Conservation (phyloP, 2,888 invertebrate genomes). For the Timandra comae region DNA sequence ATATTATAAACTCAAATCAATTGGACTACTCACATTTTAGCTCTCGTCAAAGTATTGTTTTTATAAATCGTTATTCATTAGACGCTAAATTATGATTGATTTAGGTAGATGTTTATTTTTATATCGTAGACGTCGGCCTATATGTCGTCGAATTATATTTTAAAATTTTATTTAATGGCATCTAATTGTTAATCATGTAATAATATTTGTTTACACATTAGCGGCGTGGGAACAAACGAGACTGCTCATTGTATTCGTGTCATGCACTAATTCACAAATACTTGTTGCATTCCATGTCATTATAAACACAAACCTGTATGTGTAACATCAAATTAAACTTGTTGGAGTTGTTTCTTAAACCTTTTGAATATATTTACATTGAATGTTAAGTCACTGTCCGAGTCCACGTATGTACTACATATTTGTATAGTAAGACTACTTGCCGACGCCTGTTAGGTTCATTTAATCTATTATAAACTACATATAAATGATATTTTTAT, state of each 20-base stretch:
- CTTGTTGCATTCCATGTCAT: conserved; percentile 21
- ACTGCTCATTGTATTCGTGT: conserved; percentile 16
- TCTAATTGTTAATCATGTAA: conserved; percentile 9
- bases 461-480: conserved; percentile 33
- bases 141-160: too few species aligned
- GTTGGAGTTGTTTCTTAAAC: conserved; percentile 7
- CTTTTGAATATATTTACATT: conserved; percentile 22
- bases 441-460: conserved; percentile 58
- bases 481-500: conserved; percentile 66
- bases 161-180: conserved; percentile 7
- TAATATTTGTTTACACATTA: conserved; percentile 4
- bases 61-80: too few species aligned
- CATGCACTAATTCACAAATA: conserved; percentile 12
- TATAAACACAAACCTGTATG: too few species aligned
- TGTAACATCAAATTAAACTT: conserved; percentile 9
- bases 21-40: too few species aligned
- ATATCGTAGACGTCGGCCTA: too few species aligned
- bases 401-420: background rate
- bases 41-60: too few species aligned
- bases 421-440: conserved; percentile 31
- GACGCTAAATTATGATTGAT: conserved; percentile 1
- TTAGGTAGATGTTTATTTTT: conserved; percentile 1
- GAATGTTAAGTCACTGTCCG: conserved; percentile 5
- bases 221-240: conserved; percentile 23
- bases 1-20: too few species aligned